Percentiles rank a stretch among this genome's conserved stretches.
Evolutionary conservation across 2,888 invertebrate genomes (phyloP).

Genomic region (Drosophila melanocephala): DNA sequence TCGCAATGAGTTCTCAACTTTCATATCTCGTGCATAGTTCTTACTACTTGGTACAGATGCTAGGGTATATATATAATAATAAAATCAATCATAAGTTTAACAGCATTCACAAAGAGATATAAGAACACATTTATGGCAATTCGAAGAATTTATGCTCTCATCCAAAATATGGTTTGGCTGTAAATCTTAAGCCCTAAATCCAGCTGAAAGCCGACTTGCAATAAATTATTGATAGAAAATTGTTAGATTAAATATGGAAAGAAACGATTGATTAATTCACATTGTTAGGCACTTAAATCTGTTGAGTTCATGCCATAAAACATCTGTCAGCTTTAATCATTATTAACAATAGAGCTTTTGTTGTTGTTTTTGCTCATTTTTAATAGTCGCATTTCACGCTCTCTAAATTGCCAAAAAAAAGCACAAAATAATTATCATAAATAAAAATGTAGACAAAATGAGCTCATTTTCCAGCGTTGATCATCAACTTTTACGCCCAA

Average conservation of each 20-base stretch:
- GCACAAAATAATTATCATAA: not conserved
- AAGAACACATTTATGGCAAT: not conserved
- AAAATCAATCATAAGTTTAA: not conserved
- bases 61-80: not conserved
- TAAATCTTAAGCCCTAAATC: not conserved
- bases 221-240: conserved; percentile 1
- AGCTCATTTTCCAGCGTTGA: conserved; percentile 66
- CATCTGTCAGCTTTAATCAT: conserved; percentile 8
- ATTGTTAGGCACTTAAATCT: conserved; percentile 5
- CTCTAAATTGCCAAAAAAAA: conserved; percentile 39
- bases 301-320: not conserved
- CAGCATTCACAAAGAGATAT: not conserved
- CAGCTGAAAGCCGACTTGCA: conserved; percentile 16
- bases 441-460: conserved; percentile 39
- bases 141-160: not conserved
- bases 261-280: conserved; percentile 10
- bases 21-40: not conserved
- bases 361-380: conserved; percentile 10
- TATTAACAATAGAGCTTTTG: conserved; percentile 6
- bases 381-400: conserved; percentile 52
- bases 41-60: too few relatives aligned
- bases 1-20: not conserved
- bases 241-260: not conserved
- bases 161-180: not conserved
- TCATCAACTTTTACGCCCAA: conserved; percentile 72